phyloP scores from a whole-genome alignment of 1,140 invertebrate species.

The Nephotettix cincticeps region DNA sequence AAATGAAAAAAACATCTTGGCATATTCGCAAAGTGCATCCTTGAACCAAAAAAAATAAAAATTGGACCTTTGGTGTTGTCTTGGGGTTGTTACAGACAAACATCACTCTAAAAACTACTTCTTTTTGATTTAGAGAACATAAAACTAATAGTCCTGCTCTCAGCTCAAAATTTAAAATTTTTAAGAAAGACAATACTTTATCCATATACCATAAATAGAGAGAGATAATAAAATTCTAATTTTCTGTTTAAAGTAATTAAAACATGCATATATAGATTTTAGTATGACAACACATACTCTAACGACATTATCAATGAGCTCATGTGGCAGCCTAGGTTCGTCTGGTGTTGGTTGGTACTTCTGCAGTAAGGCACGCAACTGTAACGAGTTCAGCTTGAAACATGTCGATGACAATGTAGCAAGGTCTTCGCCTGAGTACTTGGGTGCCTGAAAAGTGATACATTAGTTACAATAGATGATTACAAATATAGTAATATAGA shows the following conservation, averaged over 20 bases:
- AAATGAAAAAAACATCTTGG: too few relatives aligned
- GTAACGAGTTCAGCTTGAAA: conserved; percentile 96
- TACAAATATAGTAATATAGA: not conserved
- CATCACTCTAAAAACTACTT: too few relatives aligned
- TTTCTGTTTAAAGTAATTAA: too few relatives aligned
- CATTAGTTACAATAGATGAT: not conserved
- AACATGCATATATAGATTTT: not conserved
- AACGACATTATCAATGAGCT: conserved; percentile 66
- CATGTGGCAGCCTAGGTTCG: conserved; percentile 59
- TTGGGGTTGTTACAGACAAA: too few relatives aligned
- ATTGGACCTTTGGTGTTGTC: too few relatives aligned
- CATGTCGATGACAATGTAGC: conserved; percentile 89
- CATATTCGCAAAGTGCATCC: too few relatives aligned
- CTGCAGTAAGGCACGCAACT: conserved; percentile 81
- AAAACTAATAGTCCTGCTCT: too few relatives aligned
- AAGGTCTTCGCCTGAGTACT: conserved; percentile 88
- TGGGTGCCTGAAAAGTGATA: conserved; percentile 62
- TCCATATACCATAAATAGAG: too few relatives aligned
- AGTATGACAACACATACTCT: conserved; percentile 53
- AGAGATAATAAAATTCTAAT: too few relatives aligned
- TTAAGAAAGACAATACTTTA: not conserved
- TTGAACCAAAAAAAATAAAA: too few relatives aligned
- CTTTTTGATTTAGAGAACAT: too few relatives aligned
- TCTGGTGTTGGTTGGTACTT: conserved; percentile 74
- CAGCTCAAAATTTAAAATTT: too few relatives aligned